Conservation (phyloP, 1,140 invertebrate genomes). For the Procambarus clarkii region DNA sequence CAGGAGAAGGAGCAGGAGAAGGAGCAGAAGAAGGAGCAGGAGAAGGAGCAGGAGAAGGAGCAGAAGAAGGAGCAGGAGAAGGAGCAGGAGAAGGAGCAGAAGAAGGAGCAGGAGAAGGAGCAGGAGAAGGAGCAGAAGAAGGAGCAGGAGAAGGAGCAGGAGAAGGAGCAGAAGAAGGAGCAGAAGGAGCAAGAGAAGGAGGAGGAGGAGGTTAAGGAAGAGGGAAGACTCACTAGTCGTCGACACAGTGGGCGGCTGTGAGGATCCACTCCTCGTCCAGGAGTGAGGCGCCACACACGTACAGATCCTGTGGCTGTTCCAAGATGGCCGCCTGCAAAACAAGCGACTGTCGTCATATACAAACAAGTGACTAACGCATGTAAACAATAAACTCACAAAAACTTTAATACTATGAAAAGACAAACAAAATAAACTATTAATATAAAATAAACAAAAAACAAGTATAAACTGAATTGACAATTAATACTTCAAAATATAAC, state of each 20-base stretch:
- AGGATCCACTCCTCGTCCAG: constrained; percentile 78
- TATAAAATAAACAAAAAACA: not conserved
- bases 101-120: not conserved
- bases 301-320: constrained; percentile 76
- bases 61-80: not conserved
- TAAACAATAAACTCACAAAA: not conserved
- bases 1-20: too few species aligned
- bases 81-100: not conserved
- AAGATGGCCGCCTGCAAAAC: constrained; percentile 76
- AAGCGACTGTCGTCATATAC: not conserved
- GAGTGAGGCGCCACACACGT: constrained; percentile 80
- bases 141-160: too few species aligned
- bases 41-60: not conserved
- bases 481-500: too few species aligned
- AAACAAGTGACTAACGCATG: not conserved
- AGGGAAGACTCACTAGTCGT: constrained; percentile 76
- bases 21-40: not conserved
- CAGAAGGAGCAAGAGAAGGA: not conserved
- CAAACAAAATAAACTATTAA: not conserved
- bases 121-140: not conserved
- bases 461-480: too few species aligned
- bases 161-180: too few species aligned
- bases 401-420: not conserved
- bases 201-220: not conserved
- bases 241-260: constrained; percentile 81